Evolutionary conservation across 2,113 vertebrate genomes (phyloP).

Genomic region (Clarias magur): DNA sequence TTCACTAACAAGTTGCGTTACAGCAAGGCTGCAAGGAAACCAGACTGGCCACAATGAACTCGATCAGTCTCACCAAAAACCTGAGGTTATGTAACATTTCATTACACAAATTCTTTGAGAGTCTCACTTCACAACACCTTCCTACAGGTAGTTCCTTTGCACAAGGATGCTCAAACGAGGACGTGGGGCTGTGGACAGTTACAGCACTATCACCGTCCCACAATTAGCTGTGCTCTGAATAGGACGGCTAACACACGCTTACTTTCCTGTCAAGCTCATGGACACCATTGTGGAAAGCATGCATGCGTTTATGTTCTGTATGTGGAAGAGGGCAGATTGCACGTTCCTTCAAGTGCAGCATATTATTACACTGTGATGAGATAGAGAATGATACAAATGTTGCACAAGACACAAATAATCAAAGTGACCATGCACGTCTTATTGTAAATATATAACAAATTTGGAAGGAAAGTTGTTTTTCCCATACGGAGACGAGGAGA

Average conservation of each 20-base stretch:
- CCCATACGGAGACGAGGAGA: neutral
- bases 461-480: neutral
- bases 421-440: neutral
- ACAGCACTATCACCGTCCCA: neutral
- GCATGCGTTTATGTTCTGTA: neutral
- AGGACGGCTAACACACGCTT: neutral
- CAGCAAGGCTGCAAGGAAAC: constrained; percentile 1
- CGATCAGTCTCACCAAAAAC: neutral
- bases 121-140: neutral
- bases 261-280: neutral
- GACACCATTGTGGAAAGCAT: neutral
- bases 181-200: neutral
- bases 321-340: neutral
- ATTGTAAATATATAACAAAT: neutral
- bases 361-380: neutral
- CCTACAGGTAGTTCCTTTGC: neutral
- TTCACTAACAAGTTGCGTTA: constrained; percentile 22
- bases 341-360: neutral
- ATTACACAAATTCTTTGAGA: neutral
- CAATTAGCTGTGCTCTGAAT: neutral
- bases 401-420: too few relatives aligned
- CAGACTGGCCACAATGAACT: neutral
- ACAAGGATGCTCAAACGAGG: neutral
- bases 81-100: neutral
- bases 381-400: neutral